phyloP scores from a whole-genome alignment of 1,140 invertebrate genomes.

The Uloborus diversus region DNA sequence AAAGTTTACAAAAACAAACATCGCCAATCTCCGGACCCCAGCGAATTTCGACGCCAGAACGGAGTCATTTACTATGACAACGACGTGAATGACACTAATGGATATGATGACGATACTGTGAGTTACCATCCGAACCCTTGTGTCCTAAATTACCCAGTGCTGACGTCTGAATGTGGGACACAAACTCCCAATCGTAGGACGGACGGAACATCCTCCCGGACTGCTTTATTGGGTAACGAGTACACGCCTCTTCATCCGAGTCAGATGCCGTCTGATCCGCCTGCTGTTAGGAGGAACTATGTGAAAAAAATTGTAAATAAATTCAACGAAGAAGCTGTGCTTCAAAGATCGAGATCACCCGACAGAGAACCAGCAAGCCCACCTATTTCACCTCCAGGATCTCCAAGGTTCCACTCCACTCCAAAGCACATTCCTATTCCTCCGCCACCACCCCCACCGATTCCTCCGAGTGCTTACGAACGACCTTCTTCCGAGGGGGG shows the following conservation, averaged over 20 bases:
- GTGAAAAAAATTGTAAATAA: slow-evolving; percentile 52
- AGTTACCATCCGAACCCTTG: slow-evolving; percentile 45
- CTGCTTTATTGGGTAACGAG: slow-evolving; percentile 39
- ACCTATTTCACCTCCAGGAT: slow-evolving; percentile 9
- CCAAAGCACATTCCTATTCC: slow-evolving; percentile 23
- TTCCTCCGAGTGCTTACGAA: background rate
- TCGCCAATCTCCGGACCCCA: slow-evolving; percentile 28
- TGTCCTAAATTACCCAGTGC: slow-evolving; percentile 34
- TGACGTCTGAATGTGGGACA: slow-evolving; percentile 46
- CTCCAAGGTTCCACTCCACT: slow-evolving; percentile 23
- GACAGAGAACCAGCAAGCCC: slow-evolving; percentile 22
- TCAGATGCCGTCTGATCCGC: slow-evolving; percentile 48
- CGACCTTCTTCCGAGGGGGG: background rate
- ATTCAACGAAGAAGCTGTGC: slow-evolving; percentile 55
- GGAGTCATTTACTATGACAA: slow-evolving; percentile 39
- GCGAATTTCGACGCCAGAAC: slow-evolving; percentile 21
- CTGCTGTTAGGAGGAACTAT: slow-evolving; percentile 39
- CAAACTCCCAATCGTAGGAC: slow-evolving; percentile 20
- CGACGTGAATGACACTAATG: background rate
- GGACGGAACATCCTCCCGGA: background rate
- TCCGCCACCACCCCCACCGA: slow-evolving; percentile 22
- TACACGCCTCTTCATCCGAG: slow-evolving; percentile 47
- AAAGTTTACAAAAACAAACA: slow-evolving; percentile 56
- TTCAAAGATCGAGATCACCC: slow-evolving; percentile 16
- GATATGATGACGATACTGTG: slow-evolving; percentile 29